Percentiles rank a stretch among this genome's conserved stretches.
Evolutionary conservation across 2,113 vertebrate species (phyloP).

Genomic region (Donacobius atricapilla): DNA sequence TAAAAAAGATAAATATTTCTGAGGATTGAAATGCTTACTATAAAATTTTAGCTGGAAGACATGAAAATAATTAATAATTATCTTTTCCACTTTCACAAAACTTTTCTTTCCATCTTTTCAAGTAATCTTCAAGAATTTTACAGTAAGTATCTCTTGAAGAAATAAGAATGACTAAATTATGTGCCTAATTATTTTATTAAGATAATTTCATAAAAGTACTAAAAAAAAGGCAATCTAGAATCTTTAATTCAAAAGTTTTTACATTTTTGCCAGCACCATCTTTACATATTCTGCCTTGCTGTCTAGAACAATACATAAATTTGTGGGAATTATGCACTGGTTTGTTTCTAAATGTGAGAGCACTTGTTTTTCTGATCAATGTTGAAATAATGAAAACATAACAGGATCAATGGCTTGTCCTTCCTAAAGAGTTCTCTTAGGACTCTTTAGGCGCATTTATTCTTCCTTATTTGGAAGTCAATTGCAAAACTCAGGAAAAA

Average conservation of each 20-base stretch:
- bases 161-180: background rate
- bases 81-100: background rate
- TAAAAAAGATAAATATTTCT: background rate
- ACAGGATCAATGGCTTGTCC: background rate
- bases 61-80: background rate
- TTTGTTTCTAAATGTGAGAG: background rate
- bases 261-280: accelerated
- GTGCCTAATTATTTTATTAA: background rate
- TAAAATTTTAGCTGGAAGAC: background rate
- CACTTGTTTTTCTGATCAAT: background rate
- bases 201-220: background rate
- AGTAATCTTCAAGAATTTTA: background rate
- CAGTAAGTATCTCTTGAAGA: background rate
- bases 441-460: background rate
- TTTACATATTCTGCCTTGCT: background rate
- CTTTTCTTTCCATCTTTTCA: background rate
- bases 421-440: background rate
- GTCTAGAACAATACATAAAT: background rate
- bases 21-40: background rate
- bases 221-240: background rate
- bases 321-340: background rate
- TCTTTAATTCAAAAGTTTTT: background rate
- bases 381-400: background rate
- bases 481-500: background rate
- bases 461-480: background rate